Evolutionary conservation across 2,888 invertebrate genomes (phyloP), one percentile per base, ranked within the genome.

Genomic region (Melanostoma mellinum): DNA sequence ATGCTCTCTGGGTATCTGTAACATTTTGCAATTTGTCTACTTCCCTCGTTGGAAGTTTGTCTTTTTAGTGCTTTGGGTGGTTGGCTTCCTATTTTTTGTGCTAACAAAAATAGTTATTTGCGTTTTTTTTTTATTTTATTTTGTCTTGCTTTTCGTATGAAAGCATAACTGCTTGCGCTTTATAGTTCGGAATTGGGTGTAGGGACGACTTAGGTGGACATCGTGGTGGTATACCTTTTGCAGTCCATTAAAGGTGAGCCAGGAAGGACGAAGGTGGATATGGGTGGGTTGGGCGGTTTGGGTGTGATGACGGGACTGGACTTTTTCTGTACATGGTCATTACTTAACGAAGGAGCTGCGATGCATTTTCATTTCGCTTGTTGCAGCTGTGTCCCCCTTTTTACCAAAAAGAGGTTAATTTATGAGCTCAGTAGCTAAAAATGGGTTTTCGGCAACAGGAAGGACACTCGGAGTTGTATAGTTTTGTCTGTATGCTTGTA

Each of bases 311-410:
- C 38, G 48, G 48, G 40, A 42, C 61, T 73, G 69, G 74, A 78
- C 40, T 71, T 69, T 78, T 79, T 53, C 75, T 67, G 60, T 69
- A 78, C 74, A 78, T 79, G 79, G 84, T 79, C 84, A 84, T 84
- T 84, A 84, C 84, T 84, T 84, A 84, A 84, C 74, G 84, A 75
- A 79, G 84, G 79, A 84, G 52, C 74, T 79, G 84, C 73, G 79
- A 89, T 89, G 90, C 89, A 89, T 89, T 89, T 90, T 89, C 88
- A 88, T 89, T 89, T 87, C 87, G 89, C 89, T 87, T 88, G 86
- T 86, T 88, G 88, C 89, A 89, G 90, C 90, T 89, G 90, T 86
- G 90, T 82, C 88, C 85, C 50, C 46, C 30, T 50, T 69, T 74
- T 60, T 72, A 56, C 46, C 10, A 4, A 36, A 44, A 33, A 48